Conservation (phyloP, 2,888 invertebrate species). For the Gibbula magus region DNA sequence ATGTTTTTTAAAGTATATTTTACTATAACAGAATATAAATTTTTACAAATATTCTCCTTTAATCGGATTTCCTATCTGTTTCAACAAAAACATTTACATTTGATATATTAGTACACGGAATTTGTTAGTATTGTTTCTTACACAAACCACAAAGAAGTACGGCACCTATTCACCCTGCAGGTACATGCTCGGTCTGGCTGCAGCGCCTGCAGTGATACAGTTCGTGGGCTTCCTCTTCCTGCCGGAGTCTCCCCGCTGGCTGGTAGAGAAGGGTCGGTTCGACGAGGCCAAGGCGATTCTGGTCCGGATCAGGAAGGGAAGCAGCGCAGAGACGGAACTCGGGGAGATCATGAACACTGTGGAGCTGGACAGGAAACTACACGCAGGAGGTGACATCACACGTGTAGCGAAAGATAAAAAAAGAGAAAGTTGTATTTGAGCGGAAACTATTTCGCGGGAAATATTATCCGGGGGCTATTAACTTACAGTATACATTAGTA, state of each 20-base stretch:
- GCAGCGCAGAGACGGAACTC: constrained; percentile 73
- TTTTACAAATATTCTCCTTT: too few species aligned
- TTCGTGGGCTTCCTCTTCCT: constrained; percentile 78
- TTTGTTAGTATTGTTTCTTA: not conserved
- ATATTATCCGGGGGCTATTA: too few species aligned
- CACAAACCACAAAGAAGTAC: not conserved
- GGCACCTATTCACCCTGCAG: constrained; percentile 54
- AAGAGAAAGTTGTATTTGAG: too few species aligned
- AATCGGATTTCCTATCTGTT: too few species aligned
- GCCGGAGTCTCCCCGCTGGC: constrained; percentile 78
- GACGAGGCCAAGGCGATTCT: constrained; percentile 70
- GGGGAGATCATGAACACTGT: constrained; percentile 70
- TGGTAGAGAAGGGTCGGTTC: constrained; percentile 51
- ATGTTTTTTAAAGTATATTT: too few species aligned
- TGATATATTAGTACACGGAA: not conserved
- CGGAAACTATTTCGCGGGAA: too few species aligned
- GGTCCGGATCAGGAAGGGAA: constrained; percentile 69
- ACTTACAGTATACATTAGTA: too few species aligned
- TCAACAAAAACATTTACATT: too few species aligned
- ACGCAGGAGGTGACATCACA: not conserved
- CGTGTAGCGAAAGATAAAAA: too few species aligned
- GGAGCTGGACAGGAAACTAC: constrained; percentile 42
- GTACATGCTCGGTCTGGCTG: constrained; percentile 78
- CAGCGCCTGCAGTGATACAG: constrained; percentile 77
- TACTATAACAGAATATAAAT: too few species aligned